Conservation (phyloP, 2,113 vertebrate genomes). For the Climacteris rufus region DNA sequence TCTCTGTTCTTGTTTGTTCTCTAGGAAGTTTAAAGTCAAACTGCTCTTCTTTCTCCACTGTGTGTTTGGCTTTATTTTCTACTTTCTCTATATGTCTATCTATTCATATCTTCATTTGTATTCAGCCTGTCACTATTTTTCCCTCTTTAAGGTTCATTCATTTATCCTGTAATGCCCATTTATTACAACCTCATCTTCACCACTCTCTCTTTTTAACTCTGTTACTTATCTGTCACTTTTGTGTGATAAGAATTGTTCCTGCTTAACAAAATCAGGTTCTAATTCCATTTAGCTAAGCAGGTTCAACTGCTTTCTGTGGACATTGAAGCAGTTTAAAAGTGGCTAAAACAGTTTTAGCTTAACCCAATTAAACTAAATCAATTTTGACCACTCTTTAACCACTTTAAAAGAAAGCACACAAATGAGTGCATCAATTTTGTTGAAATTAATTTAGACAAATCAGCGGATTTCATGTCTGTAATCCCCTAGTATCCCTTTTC, state of each 20-base stretch:
- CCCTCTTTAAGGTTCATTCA: background rate
- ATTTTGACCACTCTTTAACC: constrained; percentile 50
- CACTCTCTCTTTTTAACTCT: constrained; percentile 1
- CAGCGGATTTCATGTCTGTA: constrained; percentile 21
- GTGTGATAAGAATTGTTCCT: constrained; percentile 25
- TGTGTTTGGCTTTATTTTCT: background rate
- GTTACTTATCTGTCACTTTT: constrained; percentile 17
- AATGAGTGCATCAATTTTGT: constrained; percentile 42
- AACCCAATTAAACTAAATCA: constrained; percentile 56
- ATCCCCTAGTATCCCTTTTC: background rate
- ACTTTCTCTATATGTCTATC: background rate
- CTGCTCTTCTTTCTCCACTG: background rate
- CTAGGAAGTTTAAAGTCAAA: background rate
- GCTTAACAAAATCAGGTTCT: constrained; percentile 50
- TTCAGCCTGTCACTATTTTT: background rate
- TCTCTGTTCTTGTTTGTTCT: background rate
- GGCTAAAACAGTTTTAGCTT: constrained; percentile 46
- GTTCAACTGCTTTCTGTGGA: constrained; percentile 48
- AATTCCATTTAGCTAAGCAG: constrained; percentile 50
- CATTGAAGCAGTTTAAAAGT: constrained; percentile 45
- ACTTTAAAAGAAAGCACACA: constrained; percentile 35
- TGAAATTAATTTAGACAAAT: constrained; percentile 52
- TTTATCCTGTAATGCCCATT: constrained; percentile 9
- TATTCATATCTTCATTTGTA: background rate
- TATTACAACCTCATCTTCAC: constrained; percentile 45